phyloP scores from a whole-genome alignment of 2,113 vertebrate species.

The Azemiops feae region DNA sequence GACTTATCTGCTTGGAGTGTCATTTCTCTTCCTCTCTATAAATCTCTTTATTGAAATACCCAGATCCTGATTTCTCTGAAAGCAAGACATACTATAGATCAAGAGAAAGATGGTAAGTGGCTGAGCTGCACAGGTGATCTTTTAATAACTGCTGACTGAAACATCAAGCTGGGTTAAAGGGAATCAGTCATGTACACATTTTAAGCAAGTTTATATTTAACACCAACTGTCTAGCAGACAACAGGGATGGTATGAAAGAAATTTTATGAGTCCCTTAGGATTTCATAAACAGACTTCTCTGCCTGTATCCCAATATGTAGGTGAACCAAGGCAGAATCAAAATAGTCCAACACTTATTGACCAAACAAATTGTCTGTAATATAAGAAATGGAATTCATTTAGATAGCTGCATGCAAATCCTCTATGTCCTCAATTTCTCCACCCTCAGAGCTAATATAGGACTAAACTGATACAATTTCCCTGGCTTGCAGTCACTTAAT shows the following conservation, averaged over 20 bases:
- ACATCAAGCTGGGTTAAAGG: conserved; percentile 54
- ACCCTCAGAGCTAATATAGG: background rate
- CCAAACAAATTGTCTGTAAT: conserved; percentile 24
- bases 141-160: conserved; percentile 52
- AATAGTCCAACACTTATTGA: conserved; percentile 14
- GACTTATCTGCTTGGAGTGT: background rate
- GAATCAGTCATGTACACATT: conserved; percentile 54
- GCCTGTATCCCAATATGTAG: conserved; percentile 28
- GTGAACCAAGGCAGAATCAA: conserved; percentile 44
- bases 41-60: background rate
- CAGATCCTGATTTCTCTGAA: rapidly evolving
- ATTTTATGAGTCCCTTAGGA: conserved; percentile 36
- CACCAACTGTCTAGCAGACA: conserved; percentile 36
- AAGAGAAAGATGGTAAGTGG: conserved; percentile 1
- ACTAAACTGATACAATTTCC: background rate
- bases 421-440: background rate
- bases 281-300: conserved; percentile 37
- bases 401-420: background rate
- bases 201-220: conserved; percentile 67
- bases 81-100: conserved; percentile 1
- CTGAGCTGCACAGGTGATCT: conserved; percentile 28
- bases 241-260: conserved; percentile 57
- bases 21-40: background rate
- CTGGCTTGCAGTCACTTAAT: conserved; percentile 19
- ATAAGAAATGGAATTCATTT: background rate